These are phyloP conservation scores for Sylvia atricapilla DNA, from an alignment of 2,113 vertebrate species.

Conservation along the genomic window DNA sequence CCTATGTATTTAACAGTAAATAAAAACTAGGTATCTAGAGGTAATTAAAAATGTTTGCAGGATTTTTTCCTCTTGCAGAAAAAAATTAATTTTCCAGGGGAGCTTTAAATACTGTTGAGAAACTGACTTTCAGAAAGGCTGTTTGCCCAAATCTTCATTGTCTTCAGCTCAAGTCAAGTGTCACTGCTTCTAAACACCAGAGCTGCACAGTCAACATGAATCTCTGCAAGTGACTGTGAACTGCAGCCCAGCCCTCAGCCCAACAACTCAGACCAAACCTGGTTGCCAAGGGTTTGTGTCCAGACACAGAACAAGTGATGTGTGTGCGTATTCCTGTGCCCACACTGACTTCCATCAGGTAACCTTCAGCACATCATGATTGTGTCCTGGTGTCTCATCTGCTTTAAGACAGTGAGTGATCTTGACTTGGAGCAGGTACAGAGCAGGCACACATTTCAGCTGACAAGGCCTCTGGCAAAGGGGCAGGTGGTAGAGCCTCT, in stretches of 20 bases:
- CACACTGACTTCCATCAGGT: not conserved
- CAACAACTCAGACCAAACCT: not conserved
- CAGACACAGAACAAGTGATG: not conserved
- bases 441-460: not conserved
- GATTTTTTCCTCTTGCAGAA: too few relatives aligned
- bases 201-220: not conserved
- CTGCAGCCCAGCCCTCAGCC: not conserved
- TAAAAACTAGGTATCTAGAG: too few relatives aligned
- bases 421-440: not conserved
- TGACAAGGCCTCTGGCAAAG: not conserved
- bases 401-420: not conserved
- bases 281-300: not conserved
- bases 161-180: not conserved
- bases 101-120: not conserved
- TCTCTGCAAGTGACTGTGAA: not conserved
- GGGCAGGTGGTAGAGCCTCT: not conserved
- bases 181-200: not conserved
- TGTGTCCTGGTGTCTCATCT: not conserved
- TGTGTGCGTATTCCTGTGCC: not conserved
- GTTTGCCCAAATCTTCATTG: not conserved
- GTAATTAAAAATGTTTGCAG: too few relatives aligned
- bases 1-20: too few relatives aligned
- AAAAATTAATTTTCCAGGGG: too few relatives aligned
- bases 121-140: not conserved
- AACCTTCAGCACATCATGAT: not conserved